Conservation (phyloP, 2,113 vertebrate species). For the Rhineura floridana region DNA sequence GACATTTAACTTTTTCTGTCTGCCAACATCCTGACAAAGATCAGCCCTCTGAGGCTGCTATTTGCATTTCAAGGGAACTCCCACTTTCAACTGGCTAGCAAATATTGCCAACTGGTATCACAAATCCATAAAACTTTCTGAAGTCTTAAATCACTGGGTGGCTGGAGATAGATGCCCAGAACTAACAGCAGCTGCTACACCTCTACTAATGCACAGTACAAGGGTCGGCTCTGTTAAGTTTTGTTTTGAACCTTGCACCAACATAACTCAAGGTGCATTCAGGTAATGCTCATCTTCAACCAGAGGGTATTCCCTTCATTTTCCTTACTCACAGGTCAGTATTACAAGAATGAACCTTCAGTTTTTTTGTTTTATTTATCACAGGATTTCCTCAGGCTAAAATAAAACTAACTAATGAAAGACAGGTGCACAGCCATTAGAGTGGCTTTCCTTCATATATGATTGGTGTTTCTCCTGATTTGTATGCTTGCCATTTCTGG, state of each 20-base stretch:
- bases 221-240: conserved; percentile 44
- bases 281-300: not conserved
- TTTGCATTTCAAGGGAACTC: not conserved
- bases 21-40: not conserved
- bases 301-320: not conserved
- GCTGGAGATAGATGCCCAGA: fast-evolving
- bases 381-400: conserved; percentile 25
- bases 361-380: not conserved
- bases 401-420: not conserved
- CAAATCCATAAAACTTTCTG: fast-evolving
- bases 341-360: conserved; percentile 4
- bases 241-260: conserved; percentile 34
- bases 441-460: not conserved
- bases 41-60: not conserved
- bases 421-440: not conserved
- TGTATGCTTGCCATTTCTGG: conserved; percentile 22
- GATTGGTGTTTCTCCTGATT: not conserved
- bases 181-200: not conserved
- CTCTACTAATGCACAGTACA: conserved; percentile 1
- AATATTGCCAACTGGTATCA: not conserved
- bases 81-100: not conserved
- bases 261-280: not conserved
- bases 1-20: not conserved
- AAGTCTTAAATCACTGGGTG: not conserved
- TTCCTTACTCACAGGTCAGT: not conserved